Evolutionary conservation across 2,888 invertebrate genomes (phyloP), one percentile per base, ranked within the genome.

Genomic region (Ectemnius cavifrons): DNA sequence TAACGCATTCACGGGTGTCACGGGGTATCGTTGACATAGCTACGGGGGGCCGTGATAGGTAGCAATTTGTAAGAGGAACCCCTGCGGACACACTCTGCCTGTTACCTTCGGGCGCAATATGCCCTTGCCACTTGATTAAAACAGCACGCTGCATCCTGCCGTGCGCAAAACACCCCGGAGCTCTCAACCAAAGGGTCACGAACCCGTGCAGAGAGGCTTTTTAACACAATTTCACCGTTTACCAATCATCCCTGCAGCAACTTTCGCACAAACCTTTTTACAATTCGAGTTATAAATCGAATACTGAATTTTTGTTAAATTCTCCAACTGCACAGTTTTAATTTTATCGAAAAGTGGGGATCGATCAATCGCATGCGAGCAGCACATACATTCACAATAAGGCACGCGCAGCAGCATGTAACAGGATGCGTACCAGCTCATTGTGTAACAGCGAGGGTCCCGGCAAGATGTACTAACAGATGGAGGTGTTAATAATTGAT

Each of bases 401-500:
- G 37, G 37, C 37, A 37, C 37, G 79, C 80, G 70, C 75, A 70
- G 80, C 80, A 84, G 74, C 77, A 72, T 82, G 83, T 85, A 86
- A 86, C 86, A 87, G 83, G 86, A 89, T 80, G 86, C n/a, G 52
- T 85, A 85, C 81, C 76, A 71, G 73, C 63, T 77, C 70, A 83
- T 84, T 86, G 82, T 84, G 75, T 80, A 73, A 64, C 27, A 72
- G 37, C 37, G 73, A 78, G 73, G 75, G 73, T 57, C 73, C 77
- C 74, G 73, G 85, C 83, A 88, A 89, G 87, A 89, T 87, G 84
- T 79, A 87, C 86, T 85, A 86, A 89, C 90, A 90, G 90, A 90
- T 90, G 90, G 90, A 90, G 87, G 88, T 89, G 89, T 90, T 90
- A 90, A 90, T 90, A 90, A 90, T 90, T 88, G 89, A 90, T 90